Base-by-base conservation (phyloP, 2,888 invertebrate species). In the Polymixis flavicincta region DNA sequence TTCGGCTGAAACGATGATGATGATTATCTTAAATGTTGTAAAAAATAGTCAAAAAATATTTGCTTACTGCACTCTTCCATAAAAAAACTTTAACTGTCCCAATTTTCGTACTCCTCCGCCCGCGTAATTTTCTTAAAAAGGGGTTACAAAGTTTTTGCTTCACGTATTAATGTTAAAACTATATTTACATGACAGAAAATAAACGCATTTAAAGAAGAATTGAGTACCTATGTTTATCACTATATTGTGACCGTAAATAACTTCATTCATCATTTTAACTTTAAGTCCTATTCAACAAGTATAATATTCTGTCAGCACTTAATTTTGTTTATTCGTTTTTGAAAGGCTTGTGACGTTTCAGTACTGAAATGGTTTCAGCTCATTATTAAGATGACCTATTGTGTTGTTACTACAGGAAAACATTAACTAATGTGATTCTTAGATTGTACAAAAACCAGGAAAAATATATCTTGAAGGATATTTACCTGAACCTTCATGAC, bases 331-430 rank as follows among this genome's bases (percentile, higher is more conserved):
- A 64, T 83, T 63, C 22, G 66, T 64, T 76, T 74, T 83, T 85
- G 25, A 74, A 76, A 79, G 54, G 22, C 66, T n/a, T 59, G 25
- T 66, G 57, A 65, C 69, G 57, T 70, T 61, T 65, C 32, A 68
- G 48, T 61, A 37, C 48, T 71, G n/a, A 66, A 71, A 74, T 17
- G 32, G 37, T 69, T 79, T 70, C 71, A 85, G 70, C 28, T 65
- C 52, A 74, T 85, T 73, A 72, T 57, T 50, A 59, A 71, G 74
- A 86, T 65, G 68, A 80, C 67, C 72, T 75, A 86, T 86, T 84
- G 86, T 86, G 60, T 80, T 76, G 42, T 73, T 75, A 74, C 60
- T 77, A 71, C 80, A 86, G 81, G 77, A 84, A 84, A 84, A 76
- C 74, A 74, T 72, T 59, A 73, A 76, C 70, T 71, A 78, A 82